Evolutionary conservation across 2,888 invertebrate species (phyloP), one percentile per base, ranked within the genome.

Genomic region (Tenthredo mesomela): DNA sequence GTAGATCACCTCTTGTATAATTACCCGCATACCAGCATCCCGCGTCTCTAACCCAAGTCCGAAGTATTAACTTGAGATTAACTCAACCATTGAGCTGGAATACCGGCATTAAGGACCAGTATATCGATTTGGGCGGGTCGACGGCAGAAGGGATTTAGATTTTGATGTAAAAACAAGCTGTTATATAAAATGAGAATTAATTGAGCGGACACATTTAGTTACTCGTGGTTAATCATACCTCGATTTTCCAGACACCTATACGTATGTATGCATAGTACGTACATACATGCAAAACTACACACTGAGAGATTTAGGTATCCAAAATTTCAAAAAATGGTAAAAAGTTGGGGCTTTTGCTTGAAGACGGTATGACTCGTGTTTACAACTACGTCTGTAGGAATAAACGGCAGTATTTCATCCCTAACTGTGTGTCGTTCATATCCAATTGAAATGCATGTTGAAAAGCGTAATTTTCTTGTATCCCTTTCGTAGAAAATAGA

Each of bases 11-110:
- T 67, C 29, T 21, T 18, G 40, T 82, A 82, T 82, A 82, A 25
- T 70, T 82, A 47, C 65, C 82, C 82, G 50, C 82, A 82, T 67
- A 67, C 67, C 82, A 29, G 9, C 33, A 29, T 50, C 67, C 67
- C n/a, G 25, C n/a, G 25, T 25, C 65, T 50, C 29, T n/a, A 67
- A 40, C 43, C 70, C 47, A 50, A 82, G 82, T 70, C 67, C 70
- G 67, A 70, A 82, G 70, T 82, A 82, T 82, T 82, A 82, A 82
- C 82, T 67, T 21, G 82, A 82, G 82, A 82, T 82, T 82, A 82
- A 70, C 82, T 82, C 82, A 29, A 82, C 67, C 67, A 67, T 82
- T 70, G 67, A 82, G 29, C 61, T 12, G 82, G 82, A 82, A 82
- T 80, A 82, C 65, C 67, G 82, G 67, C 50, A 67, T 82, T 82